Evolutionary conservation across 1,140 invertebrate genomes (phyloP).

Genomic region (Trypoxylus dichotomus): DNA sequence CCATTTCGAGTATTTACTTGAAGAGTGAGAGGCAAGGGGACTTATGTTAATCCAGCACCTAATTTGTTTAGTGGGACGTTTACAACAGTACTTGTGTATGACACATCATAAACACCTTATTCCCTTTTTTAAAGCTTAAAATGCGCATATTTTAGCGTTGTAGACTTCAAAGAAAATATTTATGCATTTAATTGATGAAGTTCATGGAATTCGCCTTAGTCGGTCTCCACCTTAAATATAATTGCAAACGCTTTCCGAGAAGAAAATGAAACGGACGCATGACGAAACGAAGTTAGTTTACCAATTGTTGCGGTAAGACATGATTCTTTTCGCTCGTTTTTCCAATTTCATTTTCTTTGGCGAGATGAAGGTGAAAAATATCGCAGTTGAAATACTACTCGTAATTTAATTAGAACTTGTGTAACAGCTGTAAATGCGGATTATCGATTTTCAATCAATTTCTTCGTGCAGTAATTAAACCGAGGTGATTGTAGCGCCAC

Average conservation of each 20-base stretch:
- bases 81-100: no score
- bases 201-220: not conserved
- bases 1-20: no score
- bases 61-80: no score
- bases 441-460: conserved; percentile 27
- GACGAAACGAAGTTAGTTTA: conserved; percentile 1
- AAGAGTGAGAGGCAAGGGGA: no score
- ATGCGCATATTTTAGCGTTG: no score
- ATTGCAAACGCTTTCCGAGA: not conserved
- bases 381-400: conserved; percentile 18
- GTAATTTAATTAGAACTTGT: conserved; percentile 27
- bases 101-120: no score
- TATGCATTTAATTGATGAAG: not conserved
- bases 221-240: not conserved
- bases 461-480: conserved; percentile 21
- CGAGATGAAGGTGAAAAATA: not conserved
- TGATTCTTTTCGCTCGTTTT: not conserved
- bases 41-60: no score
- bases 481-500: not conserved
- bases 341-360: not conserved
- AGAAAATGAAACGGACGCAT: conserved; percentile 2
- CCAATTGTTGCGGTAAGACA: not conserved
- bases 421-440: conserved; percentile 28
- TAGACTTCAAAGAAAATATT: not conserved
- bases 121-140: no score